A percentile compares a stretch with the other conserved stretches of the same genome.
phyloP scores from a whole-genome alignment of 2,888 invertebrate genomes.

The Metopia argyrocephala region DNA sequence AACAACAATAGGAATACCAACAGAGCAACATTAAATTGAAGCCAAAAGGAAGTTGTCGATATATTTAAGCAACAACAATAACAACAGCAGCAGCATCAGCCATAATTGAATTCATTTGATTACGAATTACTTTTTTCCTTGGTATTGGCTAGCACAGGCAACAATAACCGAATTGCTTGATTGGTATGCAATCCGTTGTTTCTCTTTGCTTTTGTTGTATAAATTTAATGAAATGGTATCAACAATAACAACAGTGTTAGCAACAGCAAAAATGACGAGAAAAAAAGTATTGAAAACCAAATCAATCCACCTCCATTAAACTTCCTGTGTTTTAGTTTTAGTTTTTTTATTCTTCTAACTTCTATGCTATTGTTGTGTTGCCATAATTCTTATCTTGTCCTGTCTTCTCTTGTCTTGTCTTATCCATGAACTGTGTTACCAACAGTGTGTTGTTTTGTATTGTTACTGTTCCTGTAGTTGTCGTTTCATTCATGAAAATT shows the following conservation, averaged over 20 bases:
- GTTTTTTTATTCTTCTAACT: not conserved
- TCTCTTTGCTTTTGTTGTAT: constrained; percentile 60
- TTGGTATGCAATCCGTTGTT: constrained; percentile 54
- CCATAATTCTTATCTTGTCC: constrained; percentile 25
- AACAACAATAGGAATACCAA: constrained; percentile 3
- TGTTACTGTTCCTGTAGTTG: constrained; percentile 18
- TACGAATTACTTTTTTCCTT: constrained; percentile 32
- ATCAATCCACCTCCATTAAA: constrained; percentile 65
- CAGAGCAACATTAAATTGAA: constrained; percentile 27
- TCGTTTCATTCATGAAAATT: constrained; percentile 64
- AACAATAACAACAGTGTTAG: constrained; percentile 57
- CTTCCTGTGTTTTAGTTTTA: constrained; percentile 58
- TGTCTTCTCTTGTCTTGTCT: constrained; percentile 42
- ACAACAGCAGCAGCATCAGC: constrained; percentile 14
- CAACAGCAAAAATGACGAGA: constrained; percentile 40
- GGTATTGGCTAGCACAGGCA: not conserved
- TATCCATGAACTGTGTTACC: constrained; percentile 37
- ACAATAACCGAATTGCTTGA: constrained; percentile 42
- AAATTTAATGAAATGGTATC: constrained; percentile 68
- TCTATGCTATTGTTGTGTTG: constrained; percentile 46
- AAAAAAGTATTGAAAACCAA: constrained; percentile 40
- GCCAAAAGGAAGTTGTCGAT: constrained; percentile 41
- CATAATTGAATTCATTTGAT: constrained; percentile 37
- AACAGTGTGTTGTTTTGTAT: constrained; percentile 20
- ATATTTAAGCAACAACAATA: constrained; percentile 41